phyloP scores from a whole-genome alignment of 2,888 invertebrate genomes.

The Pantelozetes paolii region DNA sequence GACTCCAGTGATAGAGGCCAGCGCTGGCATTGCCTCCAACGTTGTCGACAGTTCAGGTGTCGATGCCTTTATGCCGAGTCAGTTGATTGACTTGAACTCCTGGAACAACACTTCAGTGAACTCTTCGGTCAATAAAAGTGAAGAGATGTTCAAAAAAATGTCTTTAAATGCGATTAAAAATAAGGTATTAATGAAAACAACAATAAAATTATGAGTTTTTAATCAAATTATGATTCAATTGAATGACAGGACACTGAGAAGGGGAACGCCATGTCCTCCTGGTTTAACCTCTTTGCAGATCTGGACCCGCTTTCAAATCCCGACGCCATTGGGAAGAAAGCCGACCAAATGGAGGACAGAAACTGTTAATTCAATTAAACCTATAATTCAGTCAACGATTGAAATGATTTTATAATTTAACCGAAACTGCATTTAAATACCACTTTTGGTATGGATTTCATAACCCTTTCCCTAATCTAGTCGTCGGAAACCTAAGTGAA shows the following conservation, averaged over 20 bases:
- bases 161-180: constrained; percentile 2
- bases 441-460: no score
- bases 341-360: constrained; percentile 50
- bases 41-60: neutral
- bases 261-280: constrained; percentile 53
- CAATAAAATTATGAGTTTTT: constrained; percentile 3
- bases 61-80: constrained; percentile 40
- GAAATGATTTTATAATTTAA: neutral
- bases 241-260: neutral
- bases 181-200: constrained; percentile 1
- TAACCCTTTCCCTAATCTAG: no score
- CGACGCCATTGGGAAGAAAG: constrained; percentile 57
- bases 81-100: constrained; percentile 42
- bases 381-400: no score
- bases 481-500: no score
- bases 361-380: constrained; percentile 50
- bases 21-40: neutral
- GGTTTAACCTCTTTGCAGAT: constrained; percentile 89
- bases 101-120: neutral
- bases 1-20: neutral
- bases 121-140: constrained; percentile 48
- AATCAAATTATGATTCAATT: neutral
- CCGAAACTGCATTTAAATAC: no score
- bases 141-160: neutral
- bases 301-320: constrained; percentile 86